A percentile compares a stretch with the other conserved stretches of the same genome.
phyloP scores from a whole-genome alignment of 1,140 invertebrate genomes.

The Elysia chlorotica region DNA sequence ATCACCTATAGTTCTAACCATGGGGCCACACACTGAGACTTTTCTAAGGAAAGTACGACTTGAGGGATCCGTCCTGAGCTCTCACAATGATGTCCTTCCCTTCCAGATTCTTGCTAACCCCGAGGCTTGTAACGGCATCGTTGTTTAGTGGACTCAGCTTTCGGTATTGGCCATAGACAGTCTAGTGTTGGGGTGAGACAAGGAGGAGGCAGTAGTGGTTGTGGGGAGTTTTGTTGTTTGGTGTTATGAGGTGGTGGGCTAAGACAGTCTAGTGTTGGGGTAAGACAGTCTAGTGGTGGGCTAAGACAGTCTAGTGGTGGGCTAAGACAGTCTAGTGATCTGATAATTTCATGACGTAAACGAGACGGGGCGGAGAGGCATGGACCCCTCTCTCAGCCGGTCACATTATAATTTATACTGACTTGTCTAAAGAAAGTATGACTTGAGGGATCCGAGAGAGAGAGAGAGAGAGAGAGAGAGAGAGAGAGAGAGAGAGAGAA shows the following conservation, averaged over 20 bases:
- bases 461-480: no score
- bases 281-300: neutral
- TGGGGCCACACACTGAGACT: no score
- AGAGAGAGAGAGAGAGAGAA: no score
- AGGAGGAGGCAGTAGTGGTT: neutral
- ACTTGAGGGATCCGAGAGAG: no score
- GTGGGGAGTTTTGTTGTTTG: neutral
- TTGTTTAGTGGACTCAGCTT: neutral
- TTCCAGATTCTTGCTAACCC: neutral
- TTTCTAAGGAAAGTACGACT: no score
- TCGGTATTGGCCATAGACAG: neutral
- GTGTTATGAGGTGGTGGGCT: neutral
- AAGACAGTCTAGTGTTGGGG: neutral
- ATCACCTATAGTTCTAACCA: no score
- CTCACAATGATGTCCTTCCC: neutral
- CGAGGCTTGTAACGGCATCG: neutral
- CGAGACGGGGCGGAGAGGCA: neutral
- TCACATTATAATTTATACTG: no score
- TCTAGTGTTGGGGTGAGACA: neutral
- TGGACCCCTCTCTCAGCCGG: no score
- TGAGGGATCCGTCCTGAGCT: no score
- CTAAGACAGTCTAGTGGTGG: neutral
- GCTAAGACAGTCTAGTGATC: neutral
- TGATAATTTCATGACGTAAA: neutral
- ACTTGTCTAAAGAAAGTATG: no score